Conservation (phyloP, 1,140 invertebrate species). For the Calycopis cecrops region DNA sequence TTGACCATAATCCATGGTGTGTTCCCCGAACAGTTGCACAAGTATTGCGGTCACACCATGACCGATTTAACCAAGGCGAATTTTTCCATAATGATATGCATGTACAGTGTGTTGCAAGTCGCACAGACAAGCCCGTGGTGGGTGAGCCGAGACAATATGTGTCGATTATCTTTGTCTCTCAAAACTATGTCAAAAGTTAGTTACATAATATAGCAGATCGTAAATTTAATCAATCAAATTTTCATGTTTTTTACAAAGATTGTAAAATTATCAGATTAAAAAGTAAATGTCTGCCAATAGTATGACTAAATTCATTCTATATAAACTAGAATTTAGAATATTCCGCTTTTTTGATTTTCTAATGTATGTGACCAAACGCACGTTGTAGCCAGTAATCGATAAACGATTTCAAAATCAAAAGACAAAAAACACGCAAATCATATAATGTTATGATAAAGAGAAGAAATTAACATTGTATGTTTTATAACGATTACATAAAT, state of each 20-base stretch:
- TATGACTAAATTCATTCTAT: too few species aligned
- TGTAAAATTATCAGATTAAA: neutral
- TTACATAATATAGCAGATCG: too few species aligned
- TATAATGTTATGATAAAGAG: conserved; percentile 3
- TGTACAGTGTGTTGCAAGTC: neutral
- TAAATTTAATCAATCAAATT: neutral
- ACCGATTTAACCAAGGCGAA: neutral
- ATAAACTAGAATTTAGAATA: too few species aligned
- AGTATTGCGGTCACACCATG: conserved; percentile 1
- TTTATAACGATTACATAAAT: conserved; percentile 30
- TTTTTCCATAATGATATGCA: conserved; percentile 7
- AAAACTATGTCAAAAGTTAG: too few species aligned
- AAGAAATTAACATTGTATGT: conserved; percentile 1
- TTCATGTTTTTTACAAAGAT: neutral
- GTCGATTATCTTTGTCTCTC: too few species aligned
- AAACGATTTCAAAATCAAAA: too few species aligned
- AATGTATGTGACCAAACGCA: neutral
- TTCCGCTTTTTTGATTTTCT: neutral
- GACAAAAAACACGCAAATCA: too few species aligned
- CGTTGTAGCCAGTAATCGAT: neutral
- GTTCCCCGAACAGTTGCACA: neutral
- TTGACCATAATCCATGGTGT: too few species aligned
- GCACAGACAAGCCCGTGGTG: neutral
- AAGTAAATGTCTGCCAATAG: too few species aligned
- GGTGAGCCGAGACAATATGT: neutral